Percentiles rank a stretch among this genome's conserved stretches.
Conservation (phyloP, 2,797 vertebrate genomes). For the Chelon labrosus region DNA sequence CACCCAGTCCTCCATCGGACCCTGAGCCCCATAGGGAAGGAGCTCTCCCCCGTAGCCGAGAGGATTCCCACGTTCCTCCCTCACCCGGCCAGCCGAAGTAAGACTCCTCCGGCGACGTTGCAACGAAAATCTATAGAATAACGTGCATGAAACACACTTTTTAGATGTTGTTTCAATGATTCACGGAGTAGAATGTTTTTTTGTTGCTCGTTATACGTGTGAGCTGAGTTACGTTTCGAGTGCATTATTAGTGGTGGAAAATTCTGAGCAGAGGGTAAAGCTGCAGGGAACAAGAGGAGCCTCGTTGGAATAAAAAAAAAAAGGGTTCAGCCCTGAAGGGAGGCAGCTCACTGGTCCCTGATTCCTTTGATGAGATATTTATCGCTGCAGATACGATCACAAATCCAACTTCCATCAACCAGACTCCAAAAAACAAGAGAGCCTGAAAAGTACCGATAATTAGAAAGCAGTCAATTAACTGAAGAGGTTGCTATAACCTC, state of each 20-base stretch:
- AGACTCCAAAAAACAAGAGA: no score
- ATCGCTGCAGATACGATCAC: no score
- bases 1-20: conserved; percentile 64
- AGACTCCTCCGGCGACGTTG: no score
- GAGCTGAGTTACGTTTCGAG: background rate
- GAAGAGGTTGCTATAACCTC: conserved; percentile 38
- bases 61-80: conserved; percentile 79
- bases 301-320: background rate
- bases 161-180: background rate
- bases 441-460: no score
- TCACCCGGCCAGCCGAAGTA: conserved; percentile 74
- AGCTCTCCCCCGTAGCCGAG: conserved; percentile 67
- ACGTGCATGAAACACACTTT: conserved; percentile 26
- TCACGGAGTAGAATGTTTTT: background rate
- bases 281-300: conserved; percentile 40
- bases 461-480: background rate
- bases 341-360: no score
- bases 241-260: conserved; percentile 54
- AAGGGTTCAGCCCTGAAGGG: background rate
- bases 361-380: no score
- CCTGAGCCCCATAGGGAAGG: conserved; percentile 74
- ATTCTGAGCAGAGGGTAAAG: background rate
- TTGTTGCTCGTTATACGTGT: background rate
- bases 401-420: no score
- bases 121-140: background rate